A percentile compares a stretch with the other conserved stretches of the same genome.
These are phyloP conservation scores for Columba guinea DNA, from an alignment of 2,797 vertebrate genomes.

Conservation along the genomic window DNA sequence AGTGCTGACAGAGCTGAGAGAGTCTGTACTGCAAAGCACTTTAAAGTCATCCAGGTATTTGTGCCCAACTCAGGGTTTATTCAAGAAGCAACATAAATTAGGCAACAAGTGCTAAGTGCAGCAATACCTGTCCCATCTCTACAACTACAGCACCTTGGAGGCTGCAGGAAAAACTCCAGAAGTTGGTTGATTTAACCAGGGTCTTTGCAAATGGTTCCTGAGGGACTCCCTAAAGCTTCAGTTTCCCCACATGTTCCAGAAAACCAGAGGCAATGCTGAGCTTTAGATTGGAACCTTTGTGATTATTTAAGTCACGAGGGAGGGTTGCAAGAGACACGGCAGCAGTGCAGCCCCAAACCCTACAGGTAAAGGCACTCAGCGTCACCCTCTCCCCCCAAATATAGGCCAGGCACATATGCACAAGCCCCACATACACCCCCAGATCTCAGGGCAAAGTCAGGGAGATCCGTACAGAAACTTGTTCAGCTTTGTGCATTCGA, in stretches of 20 bases:
- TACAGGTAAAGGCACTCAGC: background rate
- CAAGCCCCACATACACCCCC: accelerated
- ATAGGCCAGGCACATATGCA: accelerated
- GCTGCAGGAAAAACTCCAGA: background rate
- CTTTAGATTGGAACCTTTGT: background rate
- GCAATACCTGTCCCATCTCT: background rate
- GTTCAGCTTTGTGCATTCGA: background rate
- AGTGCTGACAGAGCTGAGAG: background rate
- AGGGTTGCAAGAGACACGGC: background rate
- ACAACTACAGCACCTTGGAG: background rate
- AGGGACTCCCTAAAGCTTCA: background rate
- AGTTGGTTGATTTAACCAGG: background rate
- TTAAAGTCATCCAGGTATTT: background rate
- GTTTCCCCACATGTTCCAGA: background rate
- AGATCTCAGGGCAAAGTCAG: background rate
- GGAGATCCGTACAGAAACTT: background rate
- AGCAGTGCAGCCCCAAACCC: background rate
- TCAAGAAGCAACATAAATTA: background rate
- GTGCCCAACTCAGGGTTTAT: background rate
- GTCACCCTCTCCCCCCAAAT: accelerated
- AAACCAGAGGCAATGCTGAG: accelerated
- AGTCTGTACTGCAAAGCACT: background rate
- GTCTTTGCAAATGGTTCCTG: background rate
- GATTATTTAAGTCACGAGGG: background rate
- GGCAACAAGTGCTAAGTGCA: background rate